Percentiles rank a stretch among this genome's conserved stretches.
phyloP scores from a whole-genome alignment of 2,888 invertebrate genomes.

The Dicyrtomina minuta region DNA sequence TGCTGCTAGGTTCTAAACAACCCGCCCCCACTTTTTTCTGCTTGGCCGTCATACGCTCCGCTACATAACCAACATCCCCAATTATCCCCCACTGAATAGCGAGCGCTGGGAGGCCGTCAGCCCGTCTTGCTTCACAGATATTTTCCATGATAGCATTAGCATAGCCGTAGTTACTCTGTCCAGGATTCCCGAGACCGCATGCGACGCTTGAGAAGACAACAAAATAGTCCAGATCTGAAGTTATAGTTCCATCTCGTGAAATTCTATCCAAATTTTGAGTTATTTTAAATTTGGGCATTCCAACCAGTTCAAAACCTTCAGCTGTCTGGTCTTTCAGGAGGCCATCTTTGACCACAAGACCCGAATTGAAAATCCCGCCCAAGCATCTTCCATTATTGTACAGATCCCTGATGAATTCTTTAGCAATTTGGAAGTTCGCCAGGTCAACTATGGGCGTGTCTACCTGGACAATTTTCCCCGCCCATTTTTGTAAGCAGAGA shows the following conservation, averaged over 20 bases:
- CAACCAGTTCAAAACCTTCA: slow-evolving; percentile 68
- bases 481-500: slow-evolving; percentile 60
- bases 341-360: slow-evolving; percentile 64
- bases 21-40: too few species aligned
- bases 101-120: not conserved
- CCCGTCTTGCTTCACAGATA: not conserved
- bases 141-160: slow-evolving; percentile 10
- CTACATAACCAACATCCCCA: slow-evolving; percentile 63
- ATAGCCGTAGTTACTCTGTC: slow-evolving; percentile 3
- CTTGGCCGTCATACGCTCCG: slow-evolving; percentile 58
- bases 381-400: too few species aligned
- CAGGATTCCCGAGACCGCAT: slow-evolving; percentile 82
- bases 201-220: slow-evolving; percentile 89
- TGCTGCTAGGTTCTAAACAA: too few species aligned
- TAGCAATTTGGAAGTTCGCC: slow-evolving; percentile 55
- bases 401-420: too few species aligned
- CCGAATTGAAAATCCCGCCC: slow-evolving; percentile 68
- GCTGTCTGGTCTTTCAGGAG: slow-evolving; percentile 64
- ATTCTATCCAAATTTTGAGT: slow-evolving; percentile 73
- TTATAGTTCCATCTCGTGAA: slow-evolving; percentile 64
- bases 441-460: slow-evolving; percentile 65
- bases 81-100: slow-evolving; percentile 61
- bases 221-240: slow-evolving; percentile 66
- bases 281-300: slow-evolving; percentile 77
- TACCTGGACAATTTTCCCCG: slow-evolving; percentile 68